A percentile compares a stretch with the other conserved stretches of the same genome.
Evolutionary conservation across 2,888 invertebrate genomes (phyloP).

Genomic region (Macrophya alboannulata): DNA sequence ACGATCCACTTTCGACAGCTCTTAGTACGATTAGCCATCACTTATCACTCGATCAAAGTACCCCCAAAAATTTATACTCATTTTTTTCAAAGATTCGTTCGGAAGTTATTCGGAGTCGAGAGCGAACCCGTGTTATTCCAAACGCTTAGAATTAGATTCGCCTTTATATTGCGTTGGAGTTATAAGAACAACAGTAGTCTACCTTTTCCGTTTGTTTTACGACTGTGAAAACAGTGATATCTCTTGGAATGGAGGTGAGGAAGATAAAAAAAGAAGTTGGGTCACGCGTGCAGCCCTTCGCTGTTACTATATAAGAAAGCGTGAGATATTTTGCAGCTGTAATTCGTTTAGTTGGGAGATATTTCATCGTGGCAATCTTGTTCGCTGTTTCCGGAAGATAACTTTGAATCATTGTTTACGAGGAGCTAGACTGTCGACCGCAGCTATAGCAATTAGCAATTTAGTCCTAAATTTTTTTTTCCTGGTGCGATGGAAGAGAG

Average conservation of each 20-base stretch:
- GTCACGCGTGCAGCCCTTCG: conserved; percentile 1
- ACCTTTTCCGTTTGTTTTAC: conserved; percentile 26
- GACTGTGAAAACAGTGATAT: conserved; percentile 46
- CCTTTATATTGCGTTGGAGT: neutral
- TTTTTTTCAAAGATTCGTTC: neutral
- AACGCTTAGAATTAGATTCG: conserved; percentile 4
- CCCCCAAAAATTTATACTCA: neutral
- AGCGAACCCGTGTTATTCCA: neutral
- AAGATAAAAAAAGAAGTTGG: conserved; percentile 11
- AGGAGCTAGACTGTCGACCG: neutral
- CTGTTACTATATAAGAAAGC: neutral
- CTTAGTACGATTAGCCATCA: conserved; percentile 14
- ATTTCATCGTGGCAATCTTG: conserved; percentile 19
- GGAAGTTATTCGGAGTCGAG: neutral
- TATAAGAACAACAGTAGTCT: neutral
- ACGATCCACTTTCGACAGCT: neutral
- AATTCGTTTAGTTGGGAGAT: conserved; percentile 30
- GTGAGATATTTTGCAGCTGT: conserved; percentile 36
- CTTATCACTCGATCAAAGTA: neutral
- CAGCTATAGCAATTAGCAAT: neutral
- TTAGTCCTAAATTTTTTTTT: neutral
- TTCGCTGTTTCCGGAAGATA: neutral
- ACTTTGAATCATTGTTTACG: conserved; percentile 13
- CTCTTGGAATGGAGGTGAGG: neutral
- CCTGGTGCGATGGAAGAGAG: neutral